Percentiles rank a stretch among this genome's conserved stretches.
Conservation (phyloP, 64 coral and sea anemone genomes). For the Porites lutea region DNA sequence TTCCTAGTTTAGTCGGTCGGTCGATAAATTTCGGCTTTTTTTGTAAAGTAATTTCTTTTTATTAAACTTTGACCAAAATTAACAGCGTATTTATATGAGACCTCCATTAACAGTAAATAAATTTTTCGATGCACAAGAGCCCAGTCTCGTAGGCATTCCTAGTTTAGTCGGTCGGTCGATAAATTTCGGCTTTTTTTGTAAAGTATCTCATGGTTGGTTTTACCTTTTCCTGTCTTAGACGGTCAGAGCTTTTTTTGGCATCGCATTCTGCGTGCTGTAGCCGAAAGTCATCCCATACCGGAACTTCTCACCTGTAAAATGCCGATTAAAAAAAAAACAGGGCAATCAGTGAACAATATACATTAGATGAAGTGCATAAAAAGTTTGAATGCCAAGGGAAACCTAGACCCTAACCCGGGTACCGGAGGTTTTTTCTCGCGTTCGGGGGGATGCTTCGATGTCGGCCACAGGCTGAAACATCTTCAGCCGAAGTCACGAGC, state of each 20-base stretch:
- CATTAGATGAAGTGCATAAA: too few species aligned
- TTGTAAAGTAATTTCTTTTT: too few species aligned
- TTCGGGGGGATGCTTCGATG: too few species aligned
- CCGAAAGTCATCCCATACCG: slow-evolving; percentile 96
- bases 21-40: background rate
- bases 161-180: background rate
- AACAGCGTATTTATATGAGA: background rate
- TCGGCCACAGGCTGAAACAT: too few species aligned
- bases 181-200: background rate
- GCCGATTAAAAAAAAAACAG: too few species aligned
- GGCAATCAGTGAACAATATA: too few species aligned
- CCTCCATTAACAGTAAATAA: slow-evolving; percentile 8
- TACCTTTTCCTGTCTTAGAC: background rate
- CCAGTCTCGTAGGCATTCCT: background rate
- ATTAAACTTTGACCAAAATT: slow-evolving; percentile 22
- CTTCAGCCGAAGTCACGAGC: too few species aligned
- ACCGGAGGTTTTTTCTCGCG: too few species aligned
- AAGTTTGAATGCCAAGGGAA: too few species aligned
- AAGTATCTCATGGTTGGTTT: background rate
- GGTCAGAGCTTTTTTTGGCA: slow-evolving; percentile 69
- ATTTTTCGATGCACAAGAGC: background rate
- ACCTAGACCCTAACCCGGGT: too few species aligned
- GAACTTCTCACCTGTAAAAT: slow-evolving; percentile 87
- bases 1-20: background rate
- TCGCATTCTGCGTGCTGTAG: slow-evolving; percentile 85